Evolutionary conservation across 2,888 invertebrate genomes (phyloP).

Genomic region (Julus scandinavius): DNA sequence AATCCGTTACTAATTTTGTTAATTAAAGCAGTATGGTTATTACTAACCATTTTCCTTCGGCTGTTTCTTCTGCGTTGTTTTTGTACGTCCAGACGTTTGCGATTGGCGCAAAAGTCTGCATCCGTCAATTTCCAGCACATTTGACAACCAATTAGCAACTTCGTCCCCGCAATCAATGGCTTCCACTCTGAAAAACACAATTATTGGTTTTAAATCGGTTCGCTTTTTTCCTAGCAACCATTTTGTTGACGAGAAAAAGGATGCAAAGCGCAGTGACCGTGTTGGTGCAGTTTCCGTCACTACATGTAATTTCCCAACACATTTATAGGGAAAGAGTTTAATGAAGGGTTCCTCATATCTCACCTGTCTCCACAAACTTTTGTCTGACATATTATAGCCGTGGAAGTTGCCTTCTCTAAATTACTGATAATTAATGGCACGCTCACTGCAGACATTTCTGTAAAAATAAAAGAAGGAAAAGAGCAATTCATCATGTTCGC

Average conservation of each 20-base stretch:
- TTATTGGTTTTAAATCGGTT: background rate
- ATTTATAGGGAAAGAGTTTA: too few species aligned
- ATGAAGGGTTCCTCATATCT: background rate
- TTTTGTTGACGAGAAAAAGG: background rate
- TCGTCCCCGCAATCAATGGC: conserved; percentile 87
- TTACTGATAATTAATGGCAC: conserved; percentile 27
- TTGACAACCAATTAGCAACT: conserved; percentile 82
- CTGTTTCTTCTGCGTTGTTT: conserved; percentile 33
- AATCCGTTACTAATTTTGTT: too few species aligned
- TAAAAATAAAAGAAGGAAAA: conserved; percentile 6
- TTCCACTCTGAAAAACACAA: conserved; percentile 69
- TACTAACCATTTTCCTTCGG: conserved; percentile 40
- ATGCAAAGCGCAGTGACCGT: too few species aligned
- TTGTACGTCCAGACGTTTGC: background rate
- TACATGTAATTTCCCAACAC: too few species aligned
- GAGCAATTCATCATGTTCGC: background rate
- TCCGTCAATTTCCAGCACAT: conserved; percentile 76
- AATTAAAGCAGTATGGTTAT: background rate
- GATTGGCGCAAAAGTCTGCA: conserved; percentile 62
- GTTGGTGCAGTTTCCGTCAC: too few species aligned
- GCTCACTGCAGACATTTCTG: conserved; percentile 43
- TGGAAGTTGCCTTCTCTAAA: background rate
- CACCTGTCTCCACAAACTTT: conserved; percentile 83
- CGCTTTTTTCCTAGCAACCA: conserved; percentile 4
- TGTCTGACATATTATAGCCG: background rate